Percentiles rank a stretch among this genome's conserved stretches.
Conservation (phyloP, 2,888 invertebrate genomes). For the Leptothorax acervorum region DNA sequence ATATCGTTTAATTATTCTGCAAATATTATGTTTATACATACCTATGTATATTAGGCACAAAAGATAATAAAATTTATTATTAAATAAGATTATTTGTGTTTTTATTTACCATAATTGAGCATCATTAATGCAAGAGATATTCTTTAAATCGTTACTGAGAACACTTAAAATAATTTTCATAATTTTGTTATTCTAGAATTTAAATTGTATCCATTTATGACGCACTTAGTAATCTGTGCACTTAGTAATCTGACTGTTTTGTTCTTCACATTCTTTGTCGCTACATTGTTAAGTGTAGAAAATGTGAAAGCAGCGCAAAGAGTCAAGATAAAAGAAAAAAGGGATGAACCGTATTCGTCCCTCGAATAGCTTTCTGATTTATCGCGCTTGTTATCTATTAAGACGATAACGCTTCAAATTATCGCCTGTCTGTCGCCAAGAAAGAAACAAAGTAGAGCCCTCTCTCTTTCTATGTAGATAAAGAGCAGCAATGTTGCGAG, state of each 20-base stretch:
- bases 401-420: constrained; percentile 23
- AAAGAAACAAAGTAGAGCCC: constrained; percentile 28
- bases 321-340: not conserved
- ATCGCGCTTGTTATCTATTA: constrained; percentile 33
- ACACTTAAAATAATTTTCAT: not conserved
- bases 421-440: constrained; percentile 38
- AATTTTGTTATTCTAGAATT: not conserved
- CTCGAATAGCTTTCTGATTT: not conserved
- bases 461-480: constrained; percentile 19
- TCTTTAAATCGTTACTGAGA: not conserved
- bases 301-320: not conserved
- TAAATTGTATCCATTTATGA: not conserved
- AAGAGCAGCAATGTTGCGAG: constrained; percentile 29
- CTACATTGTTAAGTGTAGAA: not conserved
- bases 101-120: not conserved
- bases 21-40: not conserved
- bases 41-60: not conserved
- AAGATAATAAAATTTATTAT: not conserved
- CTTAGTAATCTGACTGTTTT: not conserved
- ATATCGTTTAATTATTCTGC: not conserved
- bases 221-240: too few species aligned
- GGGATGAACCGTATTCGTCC: not conserved
- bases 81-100: not conserved
- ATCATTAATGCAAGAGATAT: not conserved
- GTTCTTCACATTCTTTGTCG: not conserved